Conservation (phyloP, 92 coral and sea anemone species). For the Palythoa grandis region DNA sequence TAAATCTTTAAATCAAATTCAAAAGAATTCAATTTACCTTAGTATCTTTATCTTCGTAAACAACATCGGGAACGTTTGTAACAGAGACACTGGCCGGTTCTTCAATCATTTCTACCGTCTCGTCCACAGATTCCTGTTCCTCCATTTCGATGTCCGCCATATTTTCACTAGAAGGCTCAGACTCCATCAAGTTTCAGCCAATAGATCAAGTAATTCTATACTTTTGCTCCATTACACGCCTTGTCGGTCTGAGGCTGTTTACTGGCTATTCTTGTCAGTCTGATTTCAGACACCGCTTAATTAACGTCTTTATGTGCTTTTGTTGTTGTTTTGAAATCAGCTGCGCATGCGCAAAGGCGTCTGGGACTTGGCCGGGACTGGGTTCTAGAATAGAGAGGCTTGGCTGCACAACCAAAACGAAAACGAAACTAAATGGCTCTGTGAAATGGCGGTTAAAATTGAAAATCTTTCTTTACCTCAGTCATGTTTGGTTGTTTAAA, state of each 20-base stretch:
- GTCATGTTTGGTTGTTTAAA: too few relatives aligned
- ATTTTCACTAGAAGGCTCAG: constrained; percentile 8
- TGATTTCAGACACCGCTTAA: not conserved
- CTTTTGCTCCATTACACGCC: not conserved
- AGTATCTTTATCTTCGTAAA: constrained; percentile 70
- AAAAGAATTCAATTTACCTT: constrained; percentile 63
- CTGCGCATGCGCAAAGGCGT: constrained; percentile 23
- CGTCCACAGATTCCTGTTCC: not conserved
- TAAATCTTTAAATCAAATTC: not conserved
- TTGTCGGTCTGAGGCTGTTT: not conserved
- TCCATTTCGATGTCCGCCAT: constrained; percentile 47
- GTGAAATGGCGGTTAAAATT: too few relatives aligned
- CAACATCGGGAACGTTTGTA: constrained; percentile 82
- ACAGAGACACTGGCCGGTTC: constrained; percentile 79
- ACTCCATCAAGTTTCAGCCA: constrained; percentile 2
- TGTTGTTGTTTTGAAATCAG: not conserved
- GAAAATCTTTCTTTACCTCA: too few relatives aligned
- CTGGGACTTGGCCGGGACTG: not conserved
- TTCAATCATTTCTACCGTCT: constrained; percentile 26
- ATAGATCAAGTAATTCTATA: not conserved
- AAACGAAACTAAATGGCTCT: not conserved
- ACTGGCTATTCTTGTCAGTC: not conserved
- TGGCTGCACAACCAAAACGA: constrained; percentile 8
- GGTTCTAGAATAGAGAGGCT: not conserved
- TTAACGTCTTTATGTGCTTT: not conserved